Evolutionary conservation across 2,888 invertebrate genomes (phyloP).

Genomic region (Unio pictorum): DNA sequence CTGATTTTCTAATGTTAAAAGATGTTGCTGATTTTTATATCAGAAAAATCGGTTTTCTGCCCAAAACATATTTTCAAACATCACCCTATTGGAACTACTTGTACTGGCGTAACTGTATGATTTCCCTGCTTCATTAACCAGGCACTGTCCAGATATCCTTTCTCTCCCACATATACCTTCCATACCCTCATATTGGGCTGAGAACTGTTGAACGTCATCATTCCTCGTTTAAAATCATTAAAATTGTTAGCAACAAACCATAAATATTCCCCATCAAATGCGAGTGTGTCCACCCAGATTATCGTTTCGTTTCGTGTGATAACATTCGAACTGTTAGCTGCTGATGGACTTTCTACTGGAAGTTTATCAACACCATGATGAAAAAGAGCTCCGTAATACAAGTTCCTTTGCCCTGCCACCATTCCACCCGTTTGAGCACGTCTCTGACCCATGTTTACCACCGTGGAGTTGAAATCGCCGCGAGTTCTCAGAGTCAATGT

Average conservation of each 20-base stretch:
- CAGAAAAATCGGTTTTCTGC: no score
- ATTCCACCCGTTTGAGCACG: slow-evolving; percentile 31
- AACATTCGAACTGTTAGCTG: slow-evolving; percentile 8
- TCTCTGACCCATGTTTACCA: slow-evolving; percentile 22
- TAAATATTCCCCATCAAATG: slow-evolving; percentile 27
- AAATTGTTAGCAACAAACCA: slow-evolving; percentile 36
- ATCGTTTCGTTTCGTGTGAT: slow-evolving; percentile 11
- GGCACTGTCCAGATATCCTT: slow-evolving; percentile 23
- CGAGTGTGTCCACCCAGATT: slow-evolving; percentile 32
- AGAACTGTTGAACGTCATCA: slow-evolving; percentile 19
- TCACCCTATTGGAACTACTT: no score
- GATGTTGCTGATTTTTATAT: no score
- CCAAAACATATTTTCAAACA: no score
- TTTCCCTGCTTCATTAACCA: no score
- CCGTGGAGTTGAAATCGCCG: slow-evolving; percentile 8
- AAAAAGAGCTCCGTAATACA: slow-evolving; percentile 25
- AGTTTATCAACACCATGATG: slow-evolving; percentile 23
- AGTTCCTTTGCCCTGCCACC: slow-evolving; percentile 19
- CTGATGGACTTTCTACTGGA: neutral
- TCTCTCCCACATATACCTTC: slow-evolving; percentile 22
- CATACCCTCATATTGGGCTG: slow-evolving; percentile 25
- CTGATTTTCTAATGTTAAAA: no score
- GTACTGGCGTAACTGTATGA: no score
- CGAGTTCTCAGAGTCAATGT: slow-evolving; percentile 16
- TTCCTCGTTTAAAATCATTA: slow-evolving; percentile 10